Base-by-base conservation (phyloP, 2,888 invertebrate genomes). In the Lordiphosa andalusiaca region DNA sequence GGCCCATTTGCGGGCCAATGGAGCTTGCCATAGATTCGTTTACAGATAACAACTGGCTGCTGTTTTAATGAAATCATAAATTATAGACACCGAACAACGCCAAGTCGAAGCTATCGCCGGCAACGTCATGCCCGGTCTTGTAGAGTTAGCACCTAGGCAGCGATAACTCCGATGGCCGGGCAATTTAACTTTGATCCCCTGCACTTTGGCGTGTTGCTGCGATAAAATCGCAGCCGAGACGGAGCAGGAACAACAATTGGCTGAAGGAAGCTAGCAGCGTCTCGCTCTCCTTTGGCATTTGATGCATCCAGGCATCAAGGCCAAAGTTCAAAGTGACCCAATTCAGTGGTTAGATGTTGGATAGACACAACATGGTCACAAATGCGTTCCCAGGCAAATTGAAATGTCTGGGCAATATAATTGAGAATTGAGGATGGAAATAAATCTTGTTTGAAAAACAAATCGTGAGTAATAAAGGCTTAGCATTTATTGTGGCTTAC, bases 1-100 rank as follows among this genome's bases (percentile, higher is more conserved):
- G 63, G 69, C 66, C 83, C 70, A 81, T 81, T 73, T 73, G 72
- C 53, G 55, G 38, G 38, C 51, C 53, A 35, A 30, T 16, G 10
- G 16, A 62, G 63, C 37, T 63, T 66, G 87, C 86, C 76, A 81
- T 72, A 81, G 87, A 87, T 87, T 87, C 86, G 81, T 76, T 82
- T 77, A 74, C 73, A 78, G 87, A 87, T 87, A 88, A 86, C 84
- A 71, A 81, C 33, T 33, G 44, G 44, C 44, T 44, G 44, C 44
- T 44, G 44, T 44, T 44, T 87, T 88, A 88, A 88, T 88, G 88
- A 88, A 87, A 88, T 87, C 87, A 87, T 87, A 87, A 87, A 87
- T 87, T 85, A 86, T 80, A 65, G 73, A 84, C 77, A 82, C 82
- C 69, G 75, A 81, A 77, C 71, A 42, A 55, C 63, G 38, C 36